Evolutionary conservation across 2,888 invertebrate species (phyloP).

Genomic region (Torymus texanus): DNA sequence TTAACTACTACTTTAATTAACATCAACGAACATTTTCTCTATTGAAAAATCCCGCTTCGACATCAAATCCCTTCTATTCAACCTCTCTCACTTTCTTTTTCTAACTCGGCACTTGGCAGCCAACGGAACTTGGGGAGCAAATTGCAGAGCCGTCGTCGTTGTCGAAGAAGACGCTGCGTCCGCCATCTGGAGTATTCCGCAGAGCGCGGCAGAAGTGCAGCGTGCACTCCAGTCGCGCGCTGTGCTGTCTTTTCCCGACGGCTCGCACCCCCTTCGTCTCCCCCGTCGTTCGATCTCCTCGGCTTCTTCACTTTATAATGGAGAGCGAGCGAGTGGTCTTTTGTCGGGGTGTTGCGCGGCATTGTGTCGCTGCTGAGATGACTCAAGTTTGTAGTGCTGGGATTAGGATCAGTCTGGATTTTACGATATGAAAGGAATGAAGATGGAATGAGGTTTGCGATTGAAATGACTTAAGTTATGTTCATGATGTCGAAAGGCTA

Average conservation of each 20-base stretch:
- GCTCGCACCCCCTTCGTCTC: neutral
- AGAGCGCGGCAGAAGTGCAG: neutral
- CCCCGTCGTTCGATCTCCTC: neutral
- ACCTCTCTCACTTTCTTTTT: slow-evolving; percentile 1
- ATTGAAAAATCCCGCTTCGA: neutral
- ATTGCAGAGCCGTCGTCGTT: slow-evolving; percentile 8
- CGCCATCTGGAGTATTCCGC: too few relatives aligned
- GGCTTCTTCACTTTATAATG: slow-evolving; percentile 20
- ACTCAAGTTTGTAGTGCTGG: too few relatives aligned
- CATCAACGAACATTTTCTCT: too few relatives aligned
- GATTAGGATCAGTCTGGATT: too few relatives aligned
- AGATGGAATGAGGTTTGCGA: too few relatives aligned
- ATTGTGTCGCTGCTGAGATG: too few relatives aligned
- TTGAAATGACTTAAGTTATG: too few relatives aligned
- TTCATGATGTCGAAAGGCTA: too few relatives aligned
- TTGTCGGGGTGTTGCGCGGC: too few relatives aligned
- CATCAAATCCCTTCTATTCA: neutral
- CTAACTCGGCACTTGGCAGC: slow-evolving; percentile 1
- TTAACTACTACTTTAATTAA: too few relatives aligned
- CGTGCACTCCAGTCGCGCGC: neutral
- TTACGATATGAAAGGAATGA: too few relatives aligned
- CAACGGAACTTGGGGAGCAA: neutral
- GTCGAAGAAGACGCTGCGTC: too few relatives aligned
- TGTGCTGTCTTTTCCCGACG: slow-evolving; percentile 1
- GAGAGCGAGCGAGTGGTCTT: neutral